Base-by-base conservation (phyloP, 1,140 invertebrate species). In the Drosophila kurseongensis region DNA sequence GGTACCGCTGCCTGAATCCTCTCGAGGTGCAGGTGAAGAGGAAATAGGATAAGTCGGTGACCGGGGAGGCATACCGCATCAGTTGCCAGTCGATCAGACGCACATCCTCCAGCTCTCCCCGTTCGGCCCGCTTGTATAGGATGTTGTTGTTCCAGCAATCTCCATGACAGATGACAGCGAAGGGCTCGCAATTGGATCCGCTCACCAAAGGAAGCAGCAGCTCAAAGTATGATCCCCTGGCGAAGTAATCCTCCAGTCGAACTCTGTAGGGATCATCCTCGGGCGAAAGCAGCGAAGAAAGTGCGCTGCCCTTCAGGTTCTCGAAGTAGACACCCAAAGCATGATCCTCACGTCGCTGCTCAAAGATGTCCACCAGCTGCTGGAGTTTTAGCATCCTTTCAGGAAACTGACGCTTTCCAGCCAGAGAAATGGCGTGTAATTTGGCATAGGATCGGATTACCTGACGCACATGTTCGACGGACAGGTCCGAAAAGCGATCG, bases 101-200 rank as follows among this genome's bases (percentile, higher is more conserved):
- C n/a, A 93, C 79, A 38, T 94, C 38, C 14, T 67, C 16, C 4
- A 78, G 55, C 7, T 41, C 38, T 45, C 54, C 57, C 69, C 84
- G 80, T 62, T 92, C 71, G 29, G 14, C 5, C 1, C 93, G 91
- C 65, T 91, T 92, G 78, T 93, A 94, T 44, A 94, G 69, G 16
- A 94, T 91, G 62, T 94, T 94, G 65, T 94, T 94, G 47, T 92
- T 93, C 93, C 93, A 94, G 69, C 93, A 94, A 74, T 94, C 94
- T n/a, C 94, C 94, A 73, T 94, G 94, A 29, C 91, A 93, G 13
- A 94, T 41, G 8, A 94, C 93, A 7, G 92, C 86, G 65, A 92
- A 91, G 3, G 93, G 93, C 54, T 93, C 93, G 38, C 75, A 80
- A 16, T 66, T 63, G 4, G 75, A 52, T 6, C 75, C 77, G 32